phyloP scores from a whole-genome alignment of 2,113 vertebrate species.

The Melanerpes aurifrons region DNA sequence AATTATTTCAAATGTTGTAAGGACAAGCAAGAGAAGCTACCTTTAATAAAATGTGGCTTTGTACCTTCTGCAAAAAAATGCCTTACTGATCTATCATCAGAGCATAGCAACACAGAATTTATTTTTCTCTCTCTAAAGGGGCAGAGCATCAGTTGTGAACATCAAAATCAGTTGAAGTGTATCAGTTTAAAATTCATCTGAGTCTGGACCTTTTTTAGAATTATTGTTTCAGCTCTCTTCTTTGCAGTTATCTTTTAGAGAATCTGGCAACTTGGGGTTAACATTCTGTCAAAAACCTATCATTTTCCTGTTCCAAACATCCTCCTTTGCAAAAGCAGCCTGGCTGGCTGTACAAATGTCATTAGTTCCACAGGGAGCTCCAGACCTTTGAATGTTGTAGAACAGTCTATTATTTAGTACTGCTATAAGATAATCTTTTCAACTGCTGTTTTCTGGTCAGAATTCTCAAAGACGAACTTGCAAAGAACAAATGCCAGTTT shows the following conservation, averaged over 20 bases:
- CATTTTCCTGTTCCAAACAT: not conserved
- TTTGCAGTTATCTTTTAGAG: conserved; percentile 13
- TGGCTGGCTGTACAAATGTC: conserved; percentile 74
- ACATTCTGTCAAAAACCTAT: conserved; percentile 34
- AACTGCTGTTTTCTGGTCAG: conserved; percentile 66
- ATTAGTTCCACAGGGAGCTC: conserved; percentile 64
- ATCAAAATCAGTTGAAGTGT: not conserved
- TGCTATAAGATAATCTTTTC: conserved; percentile 73
- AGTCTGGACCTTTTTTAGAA: not conserved
- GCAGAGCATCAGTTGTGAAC: not conserved
- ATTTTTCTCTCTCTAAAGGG: not conserved
- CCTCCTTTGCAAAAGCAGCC: conserved; percentile 31
- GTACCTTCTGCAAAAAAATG: not conserved
- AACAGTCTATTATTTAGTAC: conserved; percentile 71
- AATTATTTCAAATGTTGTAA: not conserved
- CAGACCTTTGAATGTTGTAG: conserved; percentile 61
- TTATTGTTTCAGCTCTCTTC: not conserved
- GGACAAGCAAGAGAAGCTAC: not conserved
- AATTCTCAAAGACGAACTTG: conserved; percentile 57
- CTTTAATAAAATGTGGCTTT: not conserved
- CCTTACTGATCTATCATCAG: not conserved
- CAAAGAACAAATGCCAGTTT: conserved; percentile 60
- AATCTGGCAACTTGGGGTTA: conserved; percentile 37
- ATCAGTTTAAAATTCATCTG: conserved; percentile 21
- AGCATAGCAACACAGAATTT: not conserved